These are phyloP conservation scores for Clupea harengus DNA, from an alignment of 2,113 vertebrate genomes.

Conservation along the genomic window DNA sequence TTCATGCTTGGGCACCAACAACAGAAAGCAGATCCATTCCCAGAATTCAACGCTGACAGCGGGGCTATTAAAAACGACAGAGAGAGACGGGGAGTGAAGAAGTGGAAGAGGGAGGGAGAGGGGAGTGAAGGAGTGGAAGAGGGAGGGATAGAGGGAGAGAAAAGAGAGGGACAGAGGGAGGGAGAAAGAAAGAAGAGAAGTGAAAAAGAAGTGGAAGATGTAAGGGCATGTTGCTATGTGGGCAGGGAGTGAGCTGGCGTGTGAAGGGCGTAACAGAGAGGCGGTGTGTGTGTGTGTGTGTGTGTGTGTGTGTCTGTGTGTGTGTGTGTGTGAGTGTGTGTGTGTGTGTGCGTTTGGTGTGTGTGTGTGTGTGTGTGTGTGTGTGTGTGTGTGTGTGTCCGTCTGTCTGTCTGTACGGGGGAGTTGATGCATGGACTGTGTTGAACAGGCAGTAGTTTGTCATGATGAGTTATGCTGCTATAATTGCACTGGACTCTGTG, in stretches of 20 bases:
- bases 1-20: background rate
- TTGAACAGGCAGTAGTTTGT: constrained; percentile 8
- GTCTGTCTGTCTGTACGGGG: background rate
- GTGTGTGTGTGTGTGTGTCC: background rate
- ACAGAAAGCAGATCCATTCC: background rate
- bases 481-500: background rate
- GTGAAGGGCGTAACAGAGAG: too few species aligned
- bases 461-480: background rate
- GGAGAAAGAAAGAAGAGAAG: too few species aligned
- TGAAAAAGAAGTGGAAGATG: too few species aligned
- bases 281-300: too few species aligned
- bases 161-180: too few species aligned
- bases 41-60: background rate
- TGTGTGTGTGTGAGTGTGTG: too few species aligned
- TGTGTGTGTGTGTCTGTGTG: too few species aligned
- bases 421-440: background rate
- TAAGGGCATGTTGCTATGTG: too few species aligned
- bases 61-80: background rate
- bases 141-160: too few species aligned
- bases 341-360: background rate
- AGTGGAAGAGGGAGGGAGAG: background rate
- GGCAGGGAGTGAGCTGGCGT: too few species aligned
- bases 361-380: background rate
- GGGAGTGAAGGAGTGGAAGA: background rate
- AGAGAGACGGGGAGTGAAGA: background rate